Evolutionary conservation across 2,113 vertebrate species (phyloP).

Genomic region (Glaucomys volans): DNA sequence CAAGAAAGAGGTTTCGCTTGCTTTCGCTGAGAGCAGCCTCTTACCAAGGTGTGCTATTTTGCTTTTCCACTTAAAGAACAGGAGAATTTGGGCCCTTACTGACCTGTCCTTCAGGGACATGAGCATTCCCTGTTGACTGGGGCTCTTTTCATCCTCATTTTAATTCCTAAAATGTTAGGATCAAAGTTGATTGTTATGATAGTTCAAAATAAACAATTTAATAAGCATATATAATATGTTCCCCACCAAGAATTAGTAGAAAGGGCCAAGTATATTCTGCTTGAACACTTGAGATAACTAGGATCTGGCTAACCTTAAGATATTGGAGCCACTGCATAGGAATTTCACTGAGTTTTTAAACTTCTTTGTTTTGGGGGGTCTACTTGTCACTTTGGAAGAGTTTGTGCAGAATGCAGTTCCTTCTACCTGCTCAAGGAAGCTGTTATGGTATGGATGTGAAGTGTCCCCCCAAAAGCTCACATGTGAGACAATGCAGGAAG

Average conservation of each 20-base stretch:
- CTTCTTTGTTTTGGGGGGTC: slow-evolving; percentile 5
- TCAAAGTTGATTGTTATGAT: slow-evolving; percentile 63
- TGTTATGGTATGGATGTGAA: neutral
- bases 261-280: neutral
- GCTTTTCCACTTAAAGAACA: slow-evolving; percentile 64
- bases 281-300: slow-evolving; percentile 5
- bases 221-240: slow-evolving; percentile 39
- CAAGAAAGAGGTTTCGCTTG: slow-evolving; percentile 69
- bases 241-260: slow-evolving; percentile 38
- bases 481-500: too few relatives aligned
- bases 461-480: too few relatives aligned
- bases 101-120: slow-evolving; percentile 63
- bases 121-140: slow-evolving; percentile 63
- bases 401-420: slow-evolving; percentile 41
- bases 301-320: neutral
- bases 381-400: neutral
- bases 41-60: slow-evolving; percentile 65
- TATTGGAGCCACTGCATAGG: neutral
- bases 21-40: slow-evolving; percentile 63
- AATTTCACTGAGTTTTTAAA: slow-evolving; percentile 45
- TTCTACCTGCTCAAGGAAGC: slow-evolving; percentile 10
- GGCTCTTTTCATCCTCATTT: slow-evolving; percentile 64
- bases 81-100: slow-evolving; percentile 58
- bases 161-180: slow-evolving; percentile 69
- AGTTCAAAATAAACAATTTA: slow-evolving; percentile 68